Conservation (phyloP, 2,888 invertebrate genomes). For the Oegoconia quadripuncta region DNA sequence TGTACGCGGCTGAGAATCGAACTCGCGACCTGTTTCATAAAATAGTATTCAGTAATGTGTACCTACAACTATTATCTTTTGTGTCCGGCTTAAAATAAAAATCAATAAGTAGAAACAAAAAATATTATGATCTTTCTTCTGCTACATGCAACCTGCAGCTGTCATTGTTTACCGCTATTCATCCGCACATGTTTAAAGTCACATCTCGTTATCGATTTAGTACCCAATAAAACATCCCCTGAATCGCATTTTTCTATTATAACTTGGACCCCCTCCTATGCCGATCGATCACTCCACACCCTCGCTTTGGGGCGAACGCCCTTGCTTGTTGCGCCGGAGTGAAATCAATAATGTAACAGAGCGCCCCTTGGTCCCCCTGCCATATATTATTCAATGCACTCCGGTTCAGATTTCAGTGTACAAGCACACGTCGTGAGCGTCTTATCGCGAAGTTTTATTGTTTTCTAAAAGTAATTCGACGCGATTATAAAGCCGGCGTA, state of each 20-base stretch:
- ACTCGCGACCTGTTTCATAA: no score
- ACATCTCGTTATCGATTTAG: constrained; percentile 44
- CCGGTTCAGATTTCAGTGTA: constrained; percentile 30
- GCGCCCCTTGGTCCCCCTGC: constrained; percentile 32
- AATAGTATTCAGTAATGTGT: no score
- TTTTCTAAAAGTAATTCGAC: constrained; percentile 67
- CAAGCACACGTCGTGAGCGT: constrained; percentile 39
- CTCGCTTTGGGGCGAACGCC: constrained; percentile 43
- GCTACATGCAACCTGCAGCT: constrained; percentile 2
- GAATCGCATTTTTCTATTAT: constrained; percentile 25
- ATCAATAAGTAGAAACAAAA: no score
- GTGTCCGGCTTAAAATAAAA: no score
- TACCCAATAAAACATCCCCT: constrained; percentile 33
- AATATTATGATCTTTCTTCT: no score
- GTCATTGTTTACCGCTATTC: neutral
- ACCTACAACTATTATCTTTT: no score
- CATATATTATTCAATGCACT: constrained; percentile 24
- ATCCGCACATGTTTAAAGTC: constrained; percentile 27
- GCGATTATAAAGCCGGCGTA: constrained; percentile 51
- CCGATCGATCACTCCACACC: constrained; percentile 38
- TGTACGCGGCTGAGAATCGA: no score
- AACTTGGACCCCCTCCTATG: constrained; percentile 29
- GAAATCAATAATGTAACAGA: constrained; percentile 57
- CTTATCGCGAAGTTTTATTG: constrained; percentile 69
- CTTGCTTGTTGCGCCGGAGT: constrained; percentile 60